A percentile compares a stretch with the other conserved stretches of the same genome.
Conservation (phyloP, 2,888 invertebrate species). For the Drosophila robusta region DNA sequence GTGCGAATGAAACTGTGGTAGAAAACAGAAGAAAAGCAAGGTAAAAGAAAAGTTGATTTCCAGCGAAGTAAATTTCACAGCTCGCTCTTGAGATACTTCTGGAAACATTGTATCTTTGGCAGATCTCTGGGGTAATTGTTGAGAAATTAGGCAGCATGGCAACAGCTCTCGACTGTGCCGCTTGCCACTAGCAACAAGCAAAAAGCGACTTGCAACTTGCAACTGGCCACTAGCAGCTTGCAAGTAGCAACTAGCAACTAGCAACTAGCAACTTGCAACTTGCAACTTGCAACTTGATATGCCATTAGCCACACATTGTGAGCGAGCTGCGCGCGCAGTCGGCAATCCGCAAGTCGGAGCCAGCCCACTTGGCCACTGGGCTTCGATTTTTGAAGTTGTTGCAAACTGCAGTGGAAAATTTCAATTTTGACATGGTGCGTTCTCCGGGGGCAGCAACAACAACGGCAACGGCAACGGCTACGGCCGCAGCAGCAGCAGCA, state of each 20-base stretch:
- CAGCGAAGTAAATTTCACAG: background rate
- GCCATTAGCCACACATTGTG: constrained; percentile 60
- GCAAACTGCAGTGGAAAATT: constrained; percentile 75
- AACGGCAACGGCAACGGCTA: background rate
- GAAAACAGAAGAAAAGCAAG: background rate
- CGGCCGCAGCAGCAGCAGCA: constrained; percentile 10
- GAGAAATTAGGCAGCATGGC: constrained; percentile 51
- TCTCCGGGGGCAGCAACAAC: constrained; percentile 52
- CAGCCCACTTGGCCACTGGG: constrained; percentile 58
- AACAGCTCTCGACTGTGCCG: constrained; percentile 29
- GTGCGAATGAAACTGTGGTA: background rate
- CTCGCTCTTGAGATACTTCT: background rate
- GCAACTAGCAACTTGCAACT: constrained; percentile 30
- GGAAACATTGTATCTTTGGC: constrained; percentile 7
- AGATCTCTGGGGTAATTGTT: constrained; percentile 45
- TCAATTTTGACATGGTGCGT: constrained; percentile 73
- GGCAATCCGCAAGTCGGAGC: constrained; percentile 15
- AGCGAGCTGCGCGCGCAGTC: constrained; percentile 20
- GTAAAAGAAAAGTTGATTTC: background rate
- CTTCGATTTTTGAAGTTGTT: constrained; percentile 68
- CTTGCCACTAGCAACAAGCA: constrained; percentile 11
- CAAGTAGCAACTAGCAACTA: constrained; percentile 18
- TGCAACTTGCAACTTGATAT: constrained; percentile 56
- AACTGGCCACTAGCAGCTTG: constrained; percentile 12
- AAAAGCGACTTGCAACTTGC: constrained; percentile 2